Evolutionary conservation across 2,113 vertebrate species (phyloP).

Genomic region (Ctenodactylus gundi): DNA sequence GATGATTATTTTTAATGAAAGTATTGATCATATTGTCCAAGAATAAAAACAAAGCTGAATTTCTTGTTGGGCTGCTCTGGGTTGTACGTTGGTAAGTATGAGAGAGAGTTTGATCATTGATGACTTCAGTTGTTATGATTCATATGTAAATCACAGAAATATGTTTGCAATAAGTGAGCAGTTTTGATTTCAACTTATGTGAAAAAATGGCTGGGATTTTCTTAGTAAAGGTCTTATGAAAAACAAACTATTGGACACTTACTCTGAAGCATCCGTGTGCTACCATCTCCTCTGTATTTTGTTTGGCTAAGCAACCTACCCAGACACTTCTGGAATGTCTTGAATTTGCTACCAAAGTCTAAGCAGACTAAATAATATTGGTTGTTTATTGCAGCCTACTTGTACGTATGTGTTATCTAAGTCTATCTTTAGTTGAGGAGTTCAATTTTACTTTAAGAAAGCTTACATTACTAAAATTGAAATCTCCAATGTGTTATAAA

Average conservation of each 20-base stretch:
- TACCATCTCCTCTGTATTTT: not conserved
- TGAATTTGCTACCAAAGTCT: conserved; percentile 19
- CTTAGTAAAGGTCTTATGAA: not conserved
- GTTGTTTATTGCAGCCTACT: not conserved
- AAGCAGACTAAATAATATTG: not conserved
- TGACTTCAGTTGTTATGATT: not conserved
- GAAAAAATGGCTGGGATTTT: not conserved
- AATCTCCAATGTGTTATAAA: not conserved
- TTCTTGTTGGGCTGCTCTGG: not conserved
- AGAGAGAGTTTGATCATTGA: not conserved
- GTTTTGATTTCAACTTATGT: not conserved
- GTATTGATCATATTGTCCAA: not conserved
- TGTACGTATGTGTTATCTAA: not conserved
- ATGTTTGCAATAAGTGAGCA: not conserved
- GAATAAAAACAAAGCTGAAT: not conserved
- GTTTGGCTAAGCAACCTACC: not conserved
- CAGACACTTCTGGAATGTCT: not conserved
- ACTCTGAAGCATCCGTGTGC: not conserved
- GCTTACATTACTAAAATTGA: not conserved
- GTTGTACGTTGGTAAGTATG: not conserved
- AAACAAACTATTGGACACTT: not conserved
- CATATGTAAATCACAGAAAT: not conserved
- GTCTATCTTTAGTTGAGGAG: not conserved
- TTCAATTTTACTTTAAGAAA: not conserved
- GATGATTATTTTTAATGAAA: not conserved